Base-by-base conservation (phyloP, 2,113 vertebrate species). In the Galeopterus variegatus region DNA sequence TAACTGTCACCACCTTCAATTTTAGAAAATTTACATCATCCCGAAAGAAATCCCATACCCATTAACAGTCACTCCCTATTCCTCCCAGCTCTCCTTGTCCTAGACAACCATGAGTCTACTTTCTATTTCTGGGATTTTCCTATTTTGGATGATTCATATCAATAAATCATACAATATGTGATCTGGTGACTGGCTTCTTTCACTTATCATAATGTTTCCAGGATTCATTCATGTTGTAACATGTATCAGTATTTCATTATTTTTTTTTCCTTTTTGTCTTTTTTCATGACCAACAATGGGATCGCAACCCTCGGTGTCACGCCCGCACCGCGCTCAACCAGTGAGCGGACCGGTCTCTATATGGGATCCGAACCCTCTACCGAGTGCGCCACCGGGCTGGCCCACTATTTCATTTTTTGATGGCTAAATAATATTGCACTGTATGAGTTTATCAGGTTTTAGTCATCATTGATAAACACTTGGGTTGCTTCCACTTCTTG, bases 371-470 rank as follows among this genome's bases (percentile, higher is more conserved):
- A n/a, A n/a, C n/a, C n/a, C n/a, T n/a, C n/a, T n/a, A n/a, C n/a
- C n/a, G n/a, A n/a, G n/a, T n/a, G n/a, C n/a, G n/a, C n/a, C n/a
- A n/a, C n/a, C n/a, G n/a, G n/a, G n/a, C n/a, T n/a, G n/a, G n/a
- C n/a, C n/a, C n/a, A n/a, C n/a, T 56, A 54, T 17, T 84, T 75
- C 24, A 24, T 72, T 72, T 28, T 95, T 96, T 77, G 60, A 48
- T 92, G 41, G 14, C 13, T 28, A 15, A 67, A 33, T 56, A 65
- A 36, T 76, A 76, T 65, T 73, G 48, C 3, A 3, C 14, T 85
- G 18, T 54, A 69, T n/a, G 28, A 50, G 41, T 88, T 73, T 58
- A 79, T 41, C 28, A 72, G 60, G 58, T 95, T 93, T 95, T 92
- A 83, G 91, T 83, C 84, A 41, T 45, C 18, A 21, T 26, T 69